These are phyloP conservation scores for Brevimyrus niger DNA, from an alignment of 2,113 vertebrate genomes.

Conservation along the genomic window DNA sequence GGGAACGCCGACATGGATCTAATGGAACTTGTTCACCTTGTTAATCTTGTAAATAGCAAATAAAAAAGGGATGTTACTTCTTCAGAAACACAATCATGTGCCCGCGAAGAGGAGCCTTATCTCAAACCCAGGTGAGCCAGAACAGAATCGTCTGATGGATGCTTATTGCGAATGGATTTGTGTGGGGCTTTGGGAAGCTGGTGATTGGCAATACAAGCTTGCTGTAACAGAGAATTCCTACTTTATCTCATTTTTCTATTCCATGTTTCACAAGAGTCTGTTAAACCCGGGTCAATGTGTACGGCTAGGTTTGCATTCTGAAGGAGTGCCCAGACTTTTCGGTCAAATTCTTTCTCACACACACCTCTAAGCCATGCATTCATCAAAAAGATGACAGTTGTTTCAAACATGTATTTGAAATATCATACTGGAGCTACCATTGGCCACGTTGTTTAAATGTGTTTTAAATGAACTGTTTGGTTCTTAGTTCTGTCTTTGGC, in stretches of 20 bases:
- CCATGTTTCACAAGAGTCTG: conserved; percentile 18
- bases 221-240: conserved; percentile 21
- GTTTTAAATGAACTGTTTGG: background rate
- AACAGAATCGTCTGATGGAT: conserved; percentile 9
- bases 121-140: conserved; percentile 29
- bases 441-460: background rate
- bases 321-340: background rate
- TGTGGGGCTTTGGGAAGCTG: background rate
- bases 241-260: conserved; percentile 21
- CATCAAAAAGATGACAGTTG: background rate
- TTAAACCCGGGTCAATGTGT: background rate
- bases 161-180: conserved; percentile 8
- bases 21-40: conserved; percentile 4
- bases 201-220: conserved; percentile 32
- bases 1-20: background rate
- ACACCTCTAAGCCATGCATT: background rate
- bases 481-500: background rate
- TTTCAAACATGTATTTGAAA: background rate
- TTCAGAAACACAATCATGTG: conserved; percentile 31
- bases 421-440: background rate
- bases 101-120: conserved; percentile 32
- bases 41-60: conserved; percentile 35
- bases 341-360: background rate
- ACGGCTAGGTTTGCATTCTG: background rate
- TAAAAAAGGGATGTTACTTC: conserved; percentile 29